phyloP scores from a whole-genome alignment of 1,140 invertebrate species.

The Leguminivora glycinivorella region DNA sequence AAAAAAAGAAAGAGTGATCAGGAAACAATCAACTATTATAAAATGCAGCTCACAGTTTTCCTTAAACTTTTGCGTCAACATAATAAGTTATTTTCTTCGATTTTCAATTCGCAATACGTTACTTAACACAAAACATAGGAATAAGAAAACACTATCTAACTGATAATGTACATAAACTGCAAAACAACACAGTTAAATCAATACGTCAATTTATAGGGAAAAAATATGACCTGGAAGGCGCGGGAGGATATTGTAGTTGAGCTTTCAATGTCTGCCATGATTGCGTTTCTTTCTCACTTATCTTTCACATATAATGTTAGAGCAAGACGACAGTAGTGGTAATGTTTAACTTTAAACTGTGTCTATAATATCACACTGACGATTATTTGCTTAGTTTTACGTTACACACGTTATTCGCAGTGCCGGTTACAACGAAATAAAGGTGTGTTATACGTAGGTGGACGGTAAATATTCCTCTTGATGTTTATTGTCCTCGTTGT shows the following conservation, averaged over 20 bases:
- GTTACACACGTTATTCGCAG: not conserved
- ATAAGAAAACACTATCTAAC: conserved; percentile 24
- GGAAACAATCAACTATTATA: too few relatives aligned
- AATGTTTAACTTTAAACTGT: too few relatives aligned
- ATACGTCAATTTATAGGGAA: not conserved
- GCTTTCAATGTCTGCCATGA: too few relatives aligned
- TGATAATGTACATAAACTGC: not conserved
- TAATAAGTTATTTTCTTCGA: not conserved
- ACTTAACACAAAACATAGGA: conserved; percentile 18
- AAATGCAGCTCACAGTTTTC: not conserved
- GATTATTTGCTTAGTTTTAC: not conserved
- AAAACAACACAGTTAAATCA: not conserved
- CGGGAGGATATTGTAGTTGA: too few relatives aligned
- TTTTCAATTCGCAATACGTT: not conserved
- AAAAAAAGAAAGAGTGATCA: too few relatives aligned
- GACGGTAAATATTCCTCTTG: not conserved
- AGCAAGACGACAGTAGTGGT: too few relatives aligned
- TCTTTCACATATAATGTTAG: too few relatives aligned
- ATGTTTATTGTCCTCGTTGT: not conserved
- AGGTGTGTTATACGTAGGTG: not conserved
- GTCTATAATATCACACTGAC: too few relatives aligned
- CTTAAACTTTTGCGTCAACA: not conserved
- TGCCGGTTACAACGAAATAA: conserved; percentile 1
- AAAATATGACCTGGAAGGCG: not conserved
- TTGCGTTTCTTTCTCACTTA: too few relatives aligned